phyloP scores from a whole-genome alignment of 1,140 invertebrate genomes.

The Adelges cooleyi region DNA sequence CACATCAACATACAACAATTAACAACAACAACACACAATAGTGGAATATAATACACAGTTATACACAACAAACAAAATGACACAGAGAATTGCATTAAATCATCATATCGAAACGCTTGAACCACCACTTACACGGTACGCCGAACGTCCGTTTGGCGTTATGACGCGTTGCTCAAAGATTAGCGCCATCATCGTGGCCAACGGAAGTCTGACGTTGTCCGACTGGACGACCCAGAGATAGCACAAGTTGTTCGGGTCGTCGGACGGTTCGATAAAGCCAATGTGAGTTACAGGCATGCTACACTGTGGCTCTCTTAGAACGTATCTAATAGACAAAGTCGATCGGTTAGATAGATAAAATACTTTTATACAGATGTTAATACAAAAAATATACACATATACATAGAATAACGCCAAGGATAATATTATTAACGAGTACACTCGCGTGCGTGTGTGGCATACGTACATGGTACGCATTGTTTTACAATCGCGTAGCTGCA shows the following conservation, averaged over 20 bases:
- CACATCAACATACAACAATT: too few relatives aligned
- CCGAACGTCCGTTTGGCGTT: background rate
- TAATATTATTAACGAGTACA: too few relatives aligned
- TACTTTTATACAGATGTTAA: too few relatives aligned
- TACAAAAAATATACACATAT: too few relatives aligned
- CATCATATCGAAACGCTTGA: too few relatives aligned
- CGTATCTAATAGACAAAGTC: background rate
- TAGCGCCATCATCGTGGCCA: conserved; percentile 6
- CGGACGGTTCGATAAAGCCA: conserved; percentile 54
- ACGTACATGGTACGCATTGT: conserved; percentile 21
- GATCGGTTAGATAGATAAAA: too few relatives aligned
- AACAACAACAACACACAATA: too few relatives aligned
- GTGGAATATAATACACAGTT: too few relatives aligned
- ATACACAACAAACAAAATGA: too few relatives aligned
- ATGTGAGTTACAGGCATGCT: conserved; percentile 44
- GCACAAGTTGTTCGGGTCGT: conserved; percentile 57
- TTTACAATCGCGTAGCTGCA: conserved; percentile 31
- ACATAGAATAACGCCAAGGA: too few relatives aligned
- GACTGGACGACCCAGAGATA: conserved; percentile 49
- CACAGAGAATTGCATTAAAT: too few relatives aligned
- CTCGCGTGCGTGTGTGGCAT: background rate
- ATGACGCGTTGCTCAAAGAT: background rate
- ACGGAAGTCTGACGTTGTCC: conserved; percentile 4
- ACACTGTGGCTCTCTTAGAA: conserved; percentile 15
- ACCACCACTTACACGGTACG: background rate